phyloP scores from a whole-genome alignment of 2,113 vertebrate genomes.

The Panurus biarmicus region DNA sequence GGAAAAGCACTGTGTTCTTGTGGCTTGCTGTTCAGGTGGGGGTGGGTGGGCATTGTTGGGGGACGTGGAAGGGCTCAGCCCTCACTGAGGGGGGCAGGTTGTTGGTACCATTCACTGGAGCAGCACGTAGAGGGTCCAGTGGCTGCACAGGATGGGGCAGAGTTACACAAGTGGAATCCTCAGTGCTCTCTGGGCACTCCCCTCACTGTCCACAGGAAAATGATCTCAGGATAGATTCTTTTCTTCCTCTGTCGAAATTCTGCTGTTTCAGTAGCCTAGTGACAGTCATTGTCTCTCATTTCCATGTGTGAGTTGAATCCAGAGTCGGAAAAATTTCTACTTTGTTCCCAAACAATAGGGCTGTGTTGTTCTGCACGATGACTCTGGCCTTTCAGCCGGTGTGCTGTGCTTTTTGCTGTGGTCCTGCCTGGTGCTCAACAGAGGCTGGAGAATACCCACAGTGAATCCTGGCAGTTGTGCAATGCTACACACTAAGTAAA shows the following conservation, averaged over 20 bases:
- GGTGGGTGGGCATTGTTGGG: neutral
- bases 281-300: constrained; percentile 6
- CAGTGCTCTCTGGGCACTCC: neutral
- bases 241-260: neutral
- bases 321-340: neutral
- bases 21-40: neutral
- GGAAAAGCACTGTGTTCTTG: neutral
- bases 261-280: neutral
- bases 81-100: neutral
- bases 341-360: constrained; percentile 37
- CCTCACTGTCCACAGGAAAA: neutral
- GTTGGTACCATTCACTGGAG: neutral
- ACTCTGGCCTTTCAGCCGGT: neutral
- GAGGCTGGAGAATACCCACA: neutral
- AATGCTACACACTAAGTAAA: neutral
- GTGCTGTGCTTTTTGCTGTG: neutral
- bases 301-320: neutral
- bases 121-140: neutral
- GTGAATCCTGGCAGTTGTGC: neutral
- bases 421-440: neutral
- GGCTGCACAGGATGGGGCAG: neutral
- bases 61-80: neutral
- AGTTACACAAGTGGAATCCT: neutral
- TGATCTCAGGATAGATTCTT: neutral
- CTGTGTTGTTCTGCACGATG: neutral